Evolutionary conservation across 2,888 invertebrate species (phyloP).

Genomic region (Heliconius aoede): DNA sequence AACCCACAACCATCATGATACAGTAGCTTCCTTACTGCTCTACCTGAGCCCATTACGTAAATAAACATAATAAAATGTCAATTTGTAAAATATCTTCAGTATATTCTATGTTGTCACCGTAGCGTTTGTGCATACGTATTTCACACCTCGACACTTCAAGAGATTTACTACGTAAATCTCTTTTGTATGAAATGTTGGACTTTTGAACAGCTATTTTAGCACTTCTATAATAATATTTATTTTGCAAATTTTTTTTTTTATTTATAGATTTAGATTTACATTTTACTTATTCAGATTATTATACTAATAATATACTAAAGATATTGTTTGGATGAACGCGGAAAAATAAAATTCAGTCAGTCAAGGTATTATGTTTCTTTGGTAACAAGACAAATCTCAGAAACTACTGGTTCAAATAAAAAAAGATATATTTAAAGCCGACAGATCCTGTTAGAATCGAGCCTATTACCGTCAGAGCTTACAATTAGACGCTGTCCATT

Average conservation of each 20-base stretch:
- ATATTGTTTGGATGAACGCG: too few species aligned
- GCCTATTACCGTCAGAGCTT: too few species aligned
- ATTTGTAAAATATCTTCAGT: not conserved
- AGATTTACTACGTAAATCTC: slow-evolving; percentile 26
- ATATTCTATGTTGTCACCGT: slow-evolving; percentile 12
- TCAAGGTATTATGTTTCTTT: too few species aligned
- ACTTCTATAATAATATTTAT: not conserved
- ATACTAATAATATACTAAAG: too few species aligned
- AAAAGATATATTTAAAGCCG: too few species aligned
- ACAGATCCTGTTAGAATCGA: too few species aligned
- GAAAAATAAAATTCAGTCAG: too few species aligned
- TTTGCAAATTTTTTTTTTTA: not conserved
- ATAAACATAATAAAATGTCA: slow-evolving; percentile 14
- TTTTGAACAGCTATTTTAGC: slow-evolving; percentile 14
- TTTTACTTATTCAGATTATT: too few species aligned
- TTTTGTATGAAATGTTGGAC: slow-evolving; percentile 23
- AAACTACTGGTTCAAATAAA: too few species aligned
- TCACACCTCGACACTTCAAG: slow-evolving; percentile 21
- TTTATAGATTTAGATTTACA: not conserved
- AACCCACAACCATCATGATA: not conserved
- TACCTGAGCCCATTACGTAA: not conserved
- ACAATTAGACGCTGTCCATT: too few species aligned
- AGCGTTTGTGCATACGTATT: slow-evolving; percentile 22
- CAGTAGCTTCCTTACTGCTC: not conserved
- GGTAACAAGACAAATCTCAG: too few species aligned